Evolutionary conservation across 1,140 invertebrate genomes (phyloP).

Genomic region (Sycophaga agraensis): DNA sequence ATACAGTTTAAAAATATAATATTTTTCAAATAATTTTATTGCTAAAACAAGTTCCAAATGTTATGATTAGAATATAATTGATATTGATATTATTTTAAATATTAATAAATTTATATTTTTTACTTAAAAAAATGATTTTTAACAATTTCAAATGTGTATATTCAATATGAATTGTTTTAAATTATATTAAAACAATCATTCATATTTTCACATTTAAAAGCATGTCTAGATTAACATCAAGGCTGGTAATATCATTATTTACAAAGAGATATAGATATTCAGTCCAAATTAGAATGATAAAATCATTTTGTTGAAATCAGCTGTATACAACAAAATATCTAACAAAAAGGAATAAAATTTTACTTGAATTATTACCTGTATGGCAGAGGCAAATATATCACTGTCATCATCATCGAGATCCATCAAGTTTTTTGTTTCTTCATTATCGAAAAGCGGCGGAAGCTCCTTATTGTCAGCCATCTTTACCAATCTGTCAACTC

Average conservation of each 20-base stretch:
- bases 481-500: conserved; percentile 54
- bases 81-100: background rate
- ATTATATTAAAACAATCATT: too few species aligned
- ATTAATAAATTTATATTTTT: background rate
- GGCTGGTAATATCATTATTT: too few species aligned
- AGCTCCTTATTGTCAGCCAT: conserved; percentile 68
- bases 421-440: conserved; percentile 62
- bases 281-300: too few species aligned
- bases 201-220: too few species aligned
- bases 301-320: too few species aligned
- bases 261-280: too few species aligned
- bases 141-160: background rate
- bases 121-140: background rate
- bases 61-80: too few species aligned
- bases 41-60: too few species aligned
- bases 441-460: conserved; percentile 71
- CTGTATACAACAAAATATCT: background rate
- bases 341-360: background rate
- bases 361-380: conserved; percentile 63
- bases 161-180: too few species aligned
- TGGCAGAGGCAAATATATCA: conserved; percentile 76
- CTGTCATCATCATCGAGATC: conserved; percentile 73
- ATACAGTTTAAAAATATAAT: background rate
- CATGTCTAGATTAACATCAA: too few species aligned
- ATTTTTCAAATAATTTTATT: background rate